phyloP scores from a whole-genome alignment of 2,888 invertebrate species.

The Gisinianus flammeolus region DNA sequence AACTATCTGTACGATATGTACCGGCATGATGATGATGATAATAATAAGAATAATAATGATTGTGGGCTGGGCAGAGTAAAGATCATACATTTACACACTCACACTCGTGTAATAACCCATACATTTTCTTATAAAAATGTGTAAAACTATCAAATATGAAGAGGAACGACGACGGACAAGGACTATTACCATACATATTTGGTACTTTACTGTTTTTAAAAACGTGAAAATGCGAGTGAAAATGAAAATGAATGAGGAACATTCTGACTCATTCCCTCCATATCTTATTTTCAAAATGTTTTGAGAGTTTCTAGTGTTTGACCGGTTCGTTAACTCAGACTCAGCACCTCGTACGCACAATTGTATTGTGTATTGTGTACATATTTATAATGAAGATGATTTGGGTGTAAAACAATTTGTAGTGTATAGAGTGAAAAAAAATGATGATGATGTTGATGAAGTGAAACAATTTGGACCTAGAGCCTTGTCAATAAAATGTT shows the following conservation, averaged over 20 bases:
- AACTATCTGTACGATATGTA: too few species aligned
- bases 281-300: neutral
- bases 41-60: neutral
- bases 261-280: neutral
- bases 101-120: too few species aligned
- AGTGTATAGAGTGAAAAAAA: neutral
- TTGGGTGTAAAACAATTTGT: neutral
- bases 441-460: neutral
- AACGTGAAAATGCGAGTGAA: neutral
- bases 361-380: too few species aligned
- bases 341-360: too few species aligned
- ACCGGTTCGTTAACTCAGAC: neutral
- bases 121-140: too few species aligned
- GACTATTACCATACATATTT: too few species aligned
- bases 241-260: neutral
- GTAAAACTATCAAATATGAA: too few species aligned
- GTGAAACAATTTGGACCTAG: neutral
- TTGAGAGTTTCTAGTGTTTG: neutral
- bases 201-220: too few species aligned
- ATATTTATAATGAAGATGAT: too few species aligned
- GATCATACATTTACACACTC: too few species aligned
- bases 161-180: too few species aligned
- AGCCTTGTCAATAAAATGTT: slow-evolving; percentile 30
- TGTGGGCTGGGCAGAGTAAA: neutral
- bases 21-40: too few species aligned